Base-by-base conservation (phyloP, 2,113 vertebrate species). In the Fulmarus glacialis region DNA sequence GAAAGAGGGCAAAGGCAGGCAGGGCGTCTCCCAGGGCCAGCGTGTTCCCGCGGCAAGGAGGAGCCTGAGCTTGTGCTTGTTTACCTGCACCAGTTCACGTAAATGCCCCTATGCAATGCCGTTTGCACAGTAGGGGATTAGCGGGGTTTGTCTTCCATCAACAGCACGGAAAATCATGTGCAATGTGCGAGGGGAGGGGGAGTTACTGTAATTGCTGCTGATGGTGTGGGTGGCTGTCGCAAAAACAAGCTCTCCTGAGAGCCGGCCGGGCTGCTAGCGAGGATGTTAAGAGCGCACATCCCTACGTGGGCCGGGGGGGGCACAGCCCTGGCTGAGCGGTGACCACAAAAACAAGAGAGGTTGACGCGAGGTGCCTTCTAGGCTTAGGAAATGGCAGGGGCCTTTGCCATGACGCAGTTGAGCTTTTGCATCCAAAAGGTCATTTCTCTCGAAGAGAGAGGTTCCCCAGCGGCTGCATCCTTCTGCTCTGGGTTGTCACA, bases 1-100 rank as follows among this genome's bases (percentile, higher is more conserved):
- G 93, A 70, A 89, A 91, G 80, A 96, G 89, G 64, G 75, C 75
- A 91, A 70, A 96, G 83, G 86, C 86, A 72, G 58, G 52, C 52
- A 48, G 64, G 78, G 91, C 4, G 10, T 85, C 48, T 95, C 62
- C 80, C 67, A 64, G 62, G 48, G 63, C 93, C 89, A 64, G 77
- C 0, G 0, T 36, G 63, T 71, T 87, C 58, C 83, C 0, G 9
- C 0, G 0, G 60, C 73, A 34, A 91, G 78, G 38, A 95, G 74
- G 32, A 92, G 87, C 72, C 86, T 18, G 59, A 90, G 67, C 63
- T 80, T 42, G 30, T 52, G 58, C 71, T 78, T 81, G 71, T 92
- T 95, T 93, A 83, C 67, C 55, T 77, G 66, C 64, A 29, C n/a
- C 55, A 12, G 47, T 34, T 74, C 62, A 48, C 2, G 4, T 27